Evolutionary conservation across 2,888 invertebrate species (phyloP).

Genomic region (Cerceris ruficornis): DNA sequence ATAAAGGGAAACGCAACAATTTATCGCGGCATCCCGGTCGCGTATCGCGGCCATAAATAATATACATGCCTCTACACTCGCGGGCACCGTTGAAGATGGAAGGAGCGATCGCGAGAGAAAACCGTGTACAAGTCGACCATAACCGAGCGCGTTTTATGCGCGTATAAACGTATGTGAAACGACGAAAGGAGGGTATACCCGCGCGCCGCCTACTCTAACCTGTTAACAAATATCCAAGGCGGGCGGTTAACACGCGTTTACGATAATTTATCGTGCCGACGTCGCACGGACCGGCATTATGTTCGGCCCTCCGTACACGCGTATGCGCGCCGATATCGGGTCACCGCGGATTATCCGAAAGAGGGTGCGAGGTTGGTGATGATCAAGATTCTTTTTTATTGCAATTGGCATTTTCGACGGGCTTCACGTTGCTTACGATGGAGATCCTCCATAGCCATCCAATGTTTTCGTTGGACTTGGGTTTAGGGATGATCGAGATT

Average conservation of each 20-base stretch:
- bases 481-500: too few species aligned
- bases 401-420: neutral
- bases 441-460: too few species aligned
- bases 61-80: conserved; percentile 10
- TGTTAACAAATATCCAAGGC: conserved; percentile 78
- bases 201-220: conserved; percentile 74
- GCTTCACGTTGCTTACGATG: too few species aligned
- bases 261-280: conserved; percentile 77
- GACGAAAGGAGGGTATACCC: conserved; percentile 46
- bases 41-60: conserved; percentile 34
- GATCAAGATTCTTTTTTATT: neutral
- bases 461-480: too few species aligned
- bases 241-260: conserved; percentile 75
- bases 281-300: conserved; percentile 44
- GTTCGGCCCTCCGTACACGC: conserved; percentile 52
- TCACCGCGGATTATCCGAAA: conserved; percentile 50
- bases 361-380: conserved; percentile 4
- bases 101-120: conserved; percentile 29
- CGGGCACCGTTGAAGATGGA: conserved; percentile 1
- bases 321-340: conserved; percentile 51
- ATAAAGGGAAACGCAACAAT: conserved; percentile 33
- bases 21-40: conserved; percentile 27
- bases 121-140: conserved; percentile 26
- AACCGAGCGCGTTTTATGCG: conserved; percentile 52
- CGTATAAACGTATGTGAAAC: conserved; percentile 59